A percentile compares a stretch with the other conserved stretches of the same genome.
Evolutionary conservation across 2,888 invertebrate genomes (phyloP).

Genomic region (Allophyes oxyacanthae): DNA sequence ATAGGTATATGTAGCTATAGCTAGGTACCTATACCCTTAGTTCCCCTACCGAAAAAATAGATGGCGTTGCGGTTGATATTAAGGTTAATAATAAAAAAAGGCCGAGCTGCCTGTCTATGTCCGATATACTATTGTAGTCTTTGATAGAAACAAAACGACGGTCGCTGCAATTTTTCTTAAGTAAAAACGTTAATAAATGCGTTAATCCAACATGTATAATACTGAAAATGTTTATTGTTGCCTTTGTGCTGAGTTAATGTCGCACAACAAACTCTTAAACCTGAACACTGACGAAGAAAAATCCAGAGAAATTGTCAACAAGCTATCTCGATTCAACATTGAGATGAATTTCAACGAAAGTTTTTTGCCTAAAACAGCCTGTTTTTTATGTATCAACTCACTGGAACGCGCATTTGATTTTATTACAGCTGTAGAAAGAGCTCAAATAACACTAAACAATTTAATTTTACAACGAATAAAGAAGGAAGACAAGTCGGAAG

Average conservation of each 20-base stretch:
- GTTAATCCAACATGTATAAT: conserved; percentile 54
- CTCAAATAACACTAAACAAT: conserved; percentile 65
- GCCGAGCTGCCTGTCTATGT: too few species aligned
- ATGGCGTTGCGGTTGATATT: too few species aligned
- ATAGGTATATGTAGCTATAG: too few species aligned
- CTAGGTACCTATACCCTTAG: too few species aligned
- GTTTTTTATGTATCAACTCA: conserved; percentile 67
- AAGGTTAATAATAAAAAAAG: too few species aligned
- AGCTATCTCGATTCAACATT: conserved; percentile 68
- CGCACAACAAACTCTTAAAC: conserved; percentile 64
- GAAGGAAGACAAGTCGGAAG: conserved; percentile 56
- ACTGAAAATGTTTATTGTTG: conserved; percentile 62
- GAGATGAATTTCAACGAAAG: conserved; percentile 62
- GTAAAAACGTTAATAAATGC: too few species aligned
- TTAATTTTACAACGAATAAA: conserved; percentile 62
- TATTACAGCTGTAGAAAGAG: conserved; percentile 67
- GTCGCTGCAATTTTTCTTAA: neutral
- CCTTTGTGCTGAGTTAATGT: conserved; percentile 72
- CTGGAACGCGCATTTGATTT: conserved; percentile 73
- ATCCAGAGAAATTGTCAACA: conserved; percentile 61
- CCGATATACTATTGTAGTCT: too few species aligned
- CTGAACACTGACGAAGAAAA: conserved; percentile 59
- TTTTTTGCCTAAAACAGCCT: conserved; percentile 70
- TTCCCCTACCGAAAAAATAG: too few species aligned
- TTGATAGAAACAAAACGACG: conserved; percentile 7